phyloP scores from a whole-genome alignment of 2,113 vertebrate genomes.

The Limnothrissa miodon region DNA sequence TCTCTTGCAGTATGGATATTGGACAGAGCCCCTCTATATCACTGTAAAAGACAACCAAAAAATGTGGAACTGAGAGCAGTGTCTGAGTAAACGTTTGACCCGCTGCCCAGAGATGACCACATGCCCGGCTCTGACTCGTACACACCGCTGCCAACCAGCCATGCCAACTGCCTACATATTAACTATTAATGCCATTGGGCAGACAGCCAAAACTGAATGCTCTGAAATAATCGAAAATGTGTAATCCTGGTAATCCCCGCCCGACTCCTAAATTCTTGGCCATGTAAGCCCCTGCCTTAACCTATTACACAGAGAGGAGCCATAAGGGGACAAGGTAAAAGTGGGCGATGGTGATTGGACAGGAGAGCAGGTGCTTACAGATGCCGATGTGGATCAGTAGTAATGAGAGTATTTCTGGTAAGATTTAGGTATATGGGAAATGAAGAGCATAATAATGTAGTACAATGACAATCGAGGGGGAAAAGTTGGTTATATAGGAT shows the following conservation, averaged over 20 bases:
- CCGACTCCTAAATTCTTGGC: not conserved
- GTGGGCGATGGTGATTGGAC: not conserved
- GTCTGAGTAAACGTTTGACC: not conserved
- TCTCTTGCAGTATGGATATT: not conserved
- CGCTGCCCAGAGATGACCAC: not conserved
- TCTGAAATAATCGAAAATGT: not conserved
- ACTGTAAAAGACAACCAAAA: not conserved
- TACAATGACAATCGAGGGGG: not conserved
- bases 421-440: not conserved
- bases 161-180: not conserved
- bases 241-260: conserved; percentile 1
- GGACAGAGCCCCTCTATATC: not conserved
- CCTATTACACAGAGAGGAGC: not conserved
- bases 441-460: not conserved
- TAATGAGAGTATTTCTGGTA: not conserved
- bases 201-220: not conserved
- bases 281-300: not conserved
- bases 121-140: not conserved
- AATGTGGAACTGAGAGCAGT: not conserved
- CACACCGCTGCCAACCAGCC: not conserved
- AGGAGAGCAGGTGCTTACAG: not conserved
- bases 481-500: not conserved
- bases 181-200: not conserved
- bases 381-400: not conserved
- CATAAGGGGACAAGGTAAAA: not conserved